Evolutionary conservation across 2,797 vertebrate genomes (phyloP).

Genomic region (Rhinoraja longicauda): DNA sequence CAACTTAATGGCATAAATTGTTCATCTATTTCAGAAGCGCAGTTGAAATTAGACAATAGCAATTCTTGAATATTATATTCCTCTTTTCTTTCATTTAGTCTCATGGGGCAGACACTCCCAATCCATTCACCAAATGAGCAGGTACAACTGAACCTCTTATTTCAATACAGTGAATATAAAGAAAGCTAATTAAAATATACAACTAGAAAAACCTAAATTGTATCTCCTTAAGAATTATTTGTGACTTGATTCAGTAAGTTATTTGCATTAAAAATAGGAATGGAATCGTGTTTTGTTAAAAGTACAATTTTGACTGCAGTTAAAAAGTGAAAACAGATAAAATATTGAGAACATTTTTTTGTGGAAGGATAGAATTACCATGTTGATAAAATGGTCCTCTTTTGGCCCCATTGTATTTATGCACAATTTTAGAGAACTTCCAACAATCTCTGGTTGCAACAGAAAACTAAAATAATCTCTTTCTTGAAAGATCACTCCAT

Average conservation of each 20-base stretch:
- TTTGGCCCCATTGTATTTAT: neutral
- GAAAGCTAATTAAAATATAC: neutral
- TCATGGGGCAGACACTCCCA: neutral
- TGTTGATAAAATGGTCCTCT: neutral
- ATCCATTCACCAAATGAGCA: slow-evolving; percentile 8
- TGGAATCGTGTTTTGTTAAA: neutral
- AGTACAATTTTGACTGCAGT: neutral
- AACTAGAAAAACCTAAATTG: neutral
- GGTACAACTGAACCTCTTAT: neutral
- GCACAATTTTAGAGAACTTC: neutral
- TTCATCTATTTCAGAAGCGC: neutral
- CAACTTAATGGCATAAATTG: neutral
- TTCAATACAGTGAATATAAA: neutral
- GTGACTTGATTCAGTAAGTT: neutral
- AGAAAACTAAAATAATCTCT: neutral
- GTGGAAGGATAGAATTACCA: neutral
- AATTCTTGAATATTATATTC: neutral
- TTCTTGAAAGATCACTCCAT: neutral
- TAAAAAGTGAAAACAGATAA: neutral
- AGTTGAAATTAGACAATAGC: neutral
- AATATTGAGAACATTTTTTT: neutral
- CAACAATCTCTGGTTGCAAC: neutral
- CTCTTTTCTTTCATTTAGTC: neutral
- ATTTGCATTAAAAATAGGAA: neutral
- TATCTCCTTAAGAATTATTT: neutral